A percentile compares a stretch with the other conserved stretches of the same genome.
phyloP scores from a whole-genome alignment of 2,888 invertebrate genomes.

The Limnephilus lunatus region DNA sequence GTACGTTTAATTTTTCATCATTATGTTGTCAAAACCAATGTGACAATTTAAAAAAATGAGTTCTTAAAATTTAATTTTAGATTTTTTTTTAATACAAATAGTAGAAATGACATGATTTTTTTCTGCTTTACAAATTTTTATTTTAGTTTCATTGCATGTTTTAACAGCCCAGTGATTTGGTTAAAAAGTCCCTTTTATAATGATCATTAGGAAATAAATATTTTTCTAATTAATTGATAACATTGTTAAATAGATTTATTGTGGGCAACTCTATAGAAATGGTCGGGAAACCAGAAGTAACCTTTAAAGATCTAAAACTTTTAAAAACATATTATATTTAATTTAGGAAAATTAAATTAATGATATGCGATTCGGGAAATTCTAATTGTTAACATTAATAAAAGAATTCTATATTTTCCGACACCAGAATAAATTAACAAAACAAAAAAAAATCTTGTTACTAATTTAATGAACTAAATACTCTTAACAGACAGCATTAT shows the following conservation, averaged over 20 bases:
- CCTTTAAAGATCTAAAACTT: not conserved
- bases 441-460: not conserved
- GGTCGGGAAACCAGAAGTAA: not conserved
- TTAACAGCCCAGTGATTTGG: not conserved
- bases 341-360: not conserved
- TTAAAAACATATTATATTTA: not conserved
- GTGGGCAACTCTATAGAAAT: not conserved
- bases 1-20: not conserved
- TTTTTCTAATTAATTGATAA: not conserved
- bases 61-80: not conserved
- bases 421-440: not conserved
- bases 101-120: not conserved
- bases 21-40: not conserved
- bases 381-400: not conserved
- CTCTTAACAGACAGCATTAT: constrained; percentile 5
- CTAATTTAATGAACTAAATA: not conserved
- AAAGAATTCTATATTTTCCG: not conserved
- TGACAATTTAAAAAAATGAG: not conserved
- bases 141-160: not conserved
- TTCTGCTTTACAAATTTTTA: not conserved
- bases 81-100: not conserved
- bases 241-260: not conserved
- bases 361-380: not conserved
- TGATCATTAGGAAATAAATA: not conserved
- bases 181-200: not conserved